Evolutionary conservation across 1,140 invertebrate genomes (phyloP).

Genomic region (Drosophila persimilis): DNA sequence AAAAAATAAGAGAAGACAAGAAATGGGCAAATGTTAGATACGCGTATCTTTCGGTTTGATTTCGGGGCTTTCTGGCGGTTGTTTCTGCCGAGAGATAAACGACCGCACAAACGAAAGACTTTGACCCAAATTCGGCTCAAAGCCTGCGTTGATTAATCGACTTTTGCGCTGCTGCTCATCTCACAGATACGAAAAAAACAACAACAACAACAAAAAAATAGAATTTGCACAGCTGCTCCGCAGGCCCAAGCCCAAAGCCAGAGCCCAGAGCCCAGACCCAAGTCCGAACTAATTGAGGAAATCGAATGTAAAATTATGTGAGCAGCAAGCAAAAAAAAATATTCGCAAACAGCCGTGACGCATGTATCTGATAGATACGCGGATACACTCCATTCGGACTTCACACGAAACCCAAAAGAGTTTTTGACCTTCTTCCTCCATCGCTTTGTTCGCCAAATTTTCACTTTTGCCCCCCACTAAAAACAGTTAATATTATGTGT

Average conservation of each 20-base stretch:
- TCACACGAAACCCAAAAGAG: constrained; percentile 33
- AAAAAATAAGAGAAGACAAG: not conserved
- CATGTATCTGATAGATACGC: constrained; percentile 59
- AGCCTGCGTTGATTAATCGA: constrained; percentile 70
- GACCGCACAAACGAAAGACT: constrained; percentile 51
- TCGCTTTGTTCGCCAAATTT: too few relatives aligned
- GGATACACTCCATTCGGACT: not conserved
- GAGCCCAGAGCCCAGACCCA: not conserved
- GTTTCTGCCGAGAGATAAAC: constrained; percentile 36
- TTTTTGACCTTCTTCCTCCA: constrained; percentile 29
- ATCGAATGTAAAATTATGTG: constrained; percentile 78
- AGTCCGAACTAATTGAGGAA: constrained; percentile 61
- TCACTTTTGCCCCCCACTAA: constrained; percentile 17
- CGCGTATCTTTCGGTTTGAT: constrained; percentile 32
- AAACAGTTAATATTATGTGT: too few relatives aligned
- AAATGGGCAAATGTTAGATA: constrained; percentile 12
- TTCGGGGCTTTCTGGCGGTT: constrained; percentile 14
- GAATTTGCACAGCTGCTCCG: constrained; percentile 46
- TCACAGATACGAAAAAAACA: constrained; percentile 35
- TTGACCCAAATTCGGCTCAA: constrained; percentile 58
- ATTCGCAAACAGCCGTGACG: constrained; percentile 47
- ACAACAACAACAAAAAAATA: not conserved
- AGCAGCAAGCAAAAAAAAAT: constrained; percentile 24
- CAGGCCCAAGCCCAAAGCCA: constrained; percentile 8
- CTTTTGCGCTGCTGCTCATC: constrained; percentile 50